Evolutionary conservation across 2,888 invertebrate species (phyloP), one percentile per base, ranked within the genome.

Genomic region (Agrilus mali): DNA sequence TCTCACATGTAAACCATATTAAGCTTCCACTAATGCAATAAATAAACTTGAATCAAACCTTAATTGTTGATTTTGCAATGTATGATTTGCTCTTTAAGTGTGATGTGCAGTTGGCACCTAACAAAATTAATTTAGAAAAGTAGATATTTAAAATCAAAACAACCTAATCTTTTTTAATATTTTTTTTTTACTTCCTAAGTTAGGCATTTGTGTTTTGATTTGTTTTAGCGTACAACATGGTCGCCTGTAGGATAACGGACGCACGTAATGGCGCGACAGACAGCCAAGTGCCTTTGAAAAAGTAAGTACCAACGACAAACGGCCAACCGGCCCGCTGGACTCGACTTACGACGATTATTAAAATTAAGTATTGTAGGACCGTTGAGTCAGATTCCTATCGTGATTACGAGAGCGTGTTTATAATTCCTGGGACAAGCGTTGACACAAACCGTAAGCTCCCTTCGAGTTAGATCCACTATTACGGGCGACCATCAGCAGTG

Each of bases 241-340:
- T 93, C 78, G 88, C 93, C 72, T 92, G 92, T 80, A 83, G 93
- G 69, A 85, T 92, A 68, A 89, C 90, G 60, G 92, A 93, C 72
- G 80, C 88, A 63, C 83, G 92, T 72, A 90, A 90, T 71, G 89
- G 90, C 70, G 74, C 77, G 69, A 78, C 82, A 70, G 78, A 87
- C 82, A 90, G 89, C 80, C 87, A 88, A 82, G 87, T 93, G 86
- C 90, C 90, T 87, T 87, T 90, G 82, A 92, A 92, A 81, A 92
- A 90, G 93, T 93, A 74, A 89, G 89, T 83, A 53, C 58, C 43
- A 33, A 27, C 10, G 27, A 27, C 27, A 27, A 27, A 27, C 27
- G 27, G 27, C 27, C 27, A 27, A 10, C 27, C 27, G 27, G 27
- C 27, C 27, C 27, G 27, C 27, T 27, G 27, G 27, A 27, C 27